Evolutionary conservation across 2,888 invertebrate genomes (phyloP).

Genomic region (Rotaria sp.): DNA sequence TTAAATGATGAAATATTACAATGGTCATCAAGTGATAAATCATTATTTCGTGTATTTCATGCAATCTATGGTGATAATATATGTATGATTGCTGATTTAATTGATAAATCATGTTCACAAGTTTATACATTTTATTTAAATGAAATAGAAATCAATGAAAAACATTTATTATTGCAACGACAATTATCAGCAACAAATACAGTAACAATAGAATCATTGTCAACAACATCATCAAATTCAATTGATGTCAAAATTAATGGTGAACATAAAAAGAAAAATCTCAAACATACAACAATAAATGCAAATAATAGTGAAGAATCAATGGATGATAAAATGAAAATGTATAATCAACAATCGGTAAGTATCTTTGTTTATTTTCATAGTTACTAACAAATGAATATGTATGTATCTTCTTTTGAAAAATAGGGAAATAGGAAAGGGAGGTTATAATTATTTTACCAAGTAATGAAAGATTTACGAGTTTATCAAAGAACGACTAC

Average conservation of each 20-base stretch:
- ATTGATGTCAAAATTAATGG: background rate
- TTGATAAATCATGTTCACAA: constrained; percentile 88
- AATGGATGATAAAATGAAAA: background rate
- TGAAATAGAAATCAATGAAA: background rate
- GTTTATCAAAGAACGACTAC: too few relatives aligned
- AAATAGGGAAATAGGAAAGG: too few relatives aligned
- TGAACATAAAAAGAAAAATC: background rate
- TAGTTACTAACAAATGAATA: too few relatives aligned
- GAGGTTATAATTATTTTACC: too few relatives aligned
- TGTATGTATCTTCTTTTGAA: too few relatives aligned
- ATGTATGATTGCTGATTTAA: constrained; percentile 83
- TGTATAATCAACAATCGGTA: background rate
- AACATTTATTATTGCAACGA: background rate
- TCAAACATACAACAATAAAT: too few relatives aligned
- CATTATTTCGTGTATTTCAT: constrained; percentile 80
- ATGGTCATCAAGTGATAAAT: constrained; percentile 91
- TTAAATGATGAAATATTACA: constrained; percentile 48
- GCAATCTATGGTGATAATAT: constrained; percentile 85
- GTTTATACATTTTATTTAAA: constrained; percentile 55
- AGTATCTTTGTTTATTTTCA: background rate
- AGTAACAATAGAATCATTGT: background rate
- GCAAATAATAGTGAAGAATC: background rate
- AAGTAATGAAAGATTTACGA: too few relatives aligned
- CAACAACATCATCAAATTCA: background rate
- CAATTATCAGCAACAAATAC: background rate